phyloP scores from a whole-genome alignment of 2,113 vertebrate species.

The Seriola quinqueradiata region DNA sequence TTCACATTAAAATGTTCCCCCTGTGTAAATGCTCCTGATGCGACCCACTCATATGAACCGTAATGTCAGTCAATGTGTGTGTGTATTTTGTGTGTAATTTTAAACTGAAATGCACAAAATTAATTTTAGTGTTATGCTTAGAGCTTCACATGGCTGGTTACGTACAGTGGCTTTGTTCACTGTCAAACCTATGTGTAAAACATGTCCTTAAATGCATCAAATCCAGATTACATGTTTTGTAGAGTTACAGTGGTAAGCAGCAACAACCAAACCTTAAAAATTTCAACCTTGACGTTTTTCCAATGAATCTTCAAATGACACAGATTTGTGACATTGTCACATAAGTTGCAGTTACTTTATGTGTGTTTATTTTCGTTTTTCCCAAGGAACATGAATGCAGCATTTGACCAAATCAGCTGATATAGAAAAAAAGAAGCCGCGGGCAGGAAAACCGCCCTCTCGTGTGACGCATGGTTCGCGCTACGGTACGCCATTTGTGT shows the following conservation, averaged over 20 bases:
- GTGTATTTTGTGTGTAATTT: too few relatives aligned
- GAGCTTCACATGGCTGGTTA: too few relatives aligned
- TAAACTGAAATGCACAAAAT: too few relatives aligned
- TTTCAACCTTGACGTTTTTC: background rate
- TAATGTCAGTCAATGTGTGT: too few relatives aligned
- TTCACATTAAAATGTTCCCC: too few relatives aligned
- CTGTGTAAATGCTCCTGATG: too few relatives aligned
- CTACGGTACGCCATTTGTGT: constrained; percentile 94
- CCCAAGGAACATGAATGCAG: background rate
- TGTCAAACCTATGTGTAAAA: background rate
- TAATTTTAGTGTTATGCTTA: too few relatives aligned
- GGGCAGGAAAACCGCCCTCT: constrained; percentile 11
- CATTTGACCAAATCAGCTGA: constrained; percentile 51
- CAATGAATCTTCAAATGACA: background rate
- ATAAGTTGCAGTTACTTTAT: rapidly evolving
- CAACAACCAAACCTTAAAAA: background rate
- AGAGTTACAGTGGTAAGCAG: background rate
- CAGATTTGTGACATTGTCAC: background rate
- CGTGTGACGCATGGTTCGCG: constrained; percentile 78
- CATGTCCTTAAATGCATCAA: background rate
- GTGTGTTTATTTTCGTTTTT: background rate
- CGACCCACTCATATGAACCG: too few relatives aligned
- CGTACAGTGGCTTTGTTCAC: too few relatives aligned
- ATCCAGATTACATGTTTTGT: too few relatives aligned
- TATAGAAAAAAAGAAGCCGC: constrained; percentile 15